Percentiles rank a stretch among this genome's conserved stretches.
phyloP scores from a whole-genome alignment of 2,113 vertebrate genomes.

The Ahaetulla prasina region DNA sequence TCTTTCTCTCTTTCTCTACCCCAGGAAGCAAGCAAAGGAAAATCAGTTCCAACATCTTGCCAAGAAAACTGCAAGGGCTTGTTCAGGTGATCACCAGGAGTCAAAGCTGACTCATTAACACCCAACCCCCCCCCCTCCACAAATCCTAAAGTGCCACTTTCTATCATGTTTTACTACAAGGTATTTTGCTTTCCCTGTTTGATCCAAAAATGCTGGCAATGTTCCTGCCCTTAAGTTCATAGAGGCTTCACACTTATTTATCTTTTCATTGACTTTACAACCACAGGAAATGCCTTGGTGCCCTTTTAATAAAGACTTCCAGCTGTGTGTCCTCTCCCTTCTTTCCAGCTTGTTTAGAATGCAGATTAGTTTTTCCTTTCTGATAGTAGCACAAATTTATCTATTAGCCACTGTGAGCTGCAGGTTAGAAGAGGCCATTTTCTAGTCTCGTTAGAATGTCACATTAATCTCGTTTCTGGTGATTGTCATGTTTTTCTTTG shows the following conservation, averaged over 20 bases:
- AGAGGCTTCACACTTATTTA: background rate
- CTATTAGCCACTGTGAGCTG: background rate
- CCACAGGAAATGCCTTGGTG: background rate
- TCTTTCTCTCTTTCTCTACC: background rate
- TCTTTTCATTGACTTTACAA: background rate
- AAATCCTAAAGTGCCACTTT: conserved; percentile 24
- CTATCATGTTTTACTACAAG: conserved; percentile 5
- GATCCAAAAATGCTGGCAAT: background rate
- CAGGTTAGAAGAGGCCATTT: background rate
- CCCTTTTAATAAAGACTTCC: background rate
- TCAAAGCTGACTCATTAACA: background rate
- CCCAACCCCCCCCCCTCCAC: background rate
- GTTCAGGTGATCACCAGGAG: background rate
- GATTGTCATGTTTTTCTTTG: background rate
- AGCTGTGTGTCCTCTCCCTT: background rate
- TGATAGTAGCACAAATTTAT: conserved; percentile 18
- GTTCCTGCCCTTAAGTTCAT: background rate
- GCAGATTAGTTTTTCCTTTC: conserved; percentile 9
- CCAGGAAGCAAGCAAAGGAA: background rate
- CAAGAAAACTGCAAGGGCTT: background rate
- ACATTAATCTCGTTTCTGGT: background rate
- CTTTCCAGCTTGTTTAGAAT: conserved; percentile 6
- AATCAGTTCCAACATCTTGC: background rate
- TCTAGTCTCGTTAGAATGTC: background rate
- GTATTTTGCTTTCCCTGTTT: background rate